Conservation (phyloP, 2,888 invertebrate species). For the Eurois occulta region DNA sequence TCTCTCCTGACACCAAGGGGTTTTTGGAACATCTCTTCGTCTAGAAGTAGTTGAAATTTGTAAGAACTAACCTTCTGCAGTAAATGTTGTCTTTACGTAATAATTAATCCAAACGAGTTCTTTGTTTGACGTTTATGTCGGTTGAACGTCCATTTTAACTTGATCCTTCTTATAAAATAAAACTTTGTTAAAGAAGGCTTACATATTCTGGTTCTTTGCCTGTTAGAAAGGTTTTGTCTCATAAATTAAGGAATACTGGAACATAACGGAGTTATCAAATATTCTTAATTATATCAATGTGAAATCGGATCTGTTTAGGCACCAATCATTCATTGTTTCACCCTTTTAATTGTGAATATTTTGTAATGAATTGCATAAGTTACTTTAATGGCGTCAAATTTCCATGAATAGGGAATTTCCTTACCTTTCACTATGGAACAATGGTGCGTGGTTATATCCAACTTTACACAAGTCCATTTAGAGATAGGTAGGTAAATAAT, state of each 20-base stretch:
- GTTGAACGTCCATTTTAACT: slow-evolving; percentile 32
- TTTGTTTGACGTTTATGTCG: slow-evolving; percentile 60
- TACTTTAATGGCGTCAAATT: not conserved
- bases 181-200: not conserved
- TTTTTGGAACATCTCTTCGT: not conserved
- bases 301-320: slow-evolving; percentile 37
- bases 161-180: slow-evolving; percentile 17
- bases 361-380: slow-evolving; percentile 16
- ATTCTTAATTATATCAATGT: slow-evolving; percentile 52
- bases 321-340: slow-evolving; percentile 45
- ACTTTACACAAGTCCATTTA: not conserved
- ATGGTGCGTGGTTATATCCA: not conserved
- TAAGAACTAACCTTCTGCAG: slow-evolving; percentile 27
- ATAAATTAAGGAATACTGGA: slow-evolving; percentile 35
- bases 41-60: not conserved
- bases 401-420: not conserved
- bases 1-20: not conserved
- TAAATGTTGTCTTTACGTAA: not conserved
- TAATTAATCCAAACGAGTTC: slow-evolving; percentile 62
- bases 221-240: slow-evolving; percentile 31
- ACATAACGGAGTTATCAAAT: slow-evolving; percentile 30
- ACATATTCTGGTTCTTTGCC: slow-evolving; percentile 7
- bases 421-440: not conserved
- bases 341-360: slow-evolving; percentile 20
- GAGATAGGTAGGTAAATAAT: not conserved